Conservation (phyloP, 2,797 vertebrate genomes). For the Mormyrus proboscirostris region DNA sequence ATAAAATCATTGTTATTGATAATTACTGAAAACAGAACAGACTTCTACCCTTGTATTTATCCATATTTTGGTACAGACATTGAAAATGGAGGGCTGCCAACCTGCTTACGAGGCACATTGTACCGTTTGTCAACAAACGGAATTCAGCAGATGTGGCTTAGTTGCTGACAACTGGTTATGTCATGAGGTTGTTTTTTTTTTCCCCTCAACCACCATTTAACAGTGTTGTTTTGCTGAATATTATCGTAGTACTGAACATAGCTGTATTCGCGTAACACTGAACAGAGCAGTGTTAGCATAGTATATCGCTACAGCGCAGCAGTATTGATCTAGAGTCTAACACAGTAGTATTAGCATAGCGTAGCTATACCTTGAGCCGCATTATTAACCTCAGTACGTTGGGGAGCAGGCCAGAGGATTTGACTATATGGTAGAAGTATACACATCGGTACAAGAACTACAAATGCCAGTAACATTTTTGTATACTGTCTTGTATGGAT, state of each 20-base stretch:
- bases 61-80: constrained; percentile 13
- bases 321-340: not conserved
- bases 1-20: not conserved
- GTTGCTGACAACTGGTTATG: not conserved
- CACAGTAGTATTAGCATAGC: not conserved
- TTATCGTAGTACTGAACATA: not conserved
- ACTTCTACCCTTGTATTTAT: constrained; percentile 2
- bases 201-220: not conserved
- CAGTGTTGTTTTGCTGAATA: constrained; percentile 3
- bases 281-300: not conserved
- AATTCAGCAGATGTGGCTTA: constrained; percentile 5
- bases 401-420: not conserved
- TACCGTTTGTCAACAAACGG: constrained; percentile 1
- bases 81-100: not conserved
- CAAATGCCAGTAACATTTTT: not conserved
- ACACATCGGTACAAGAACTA: not conserved
- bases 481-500: not conserved
- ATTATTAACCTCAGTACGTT: not conserved
- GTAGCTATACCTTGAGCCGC: not conserved
- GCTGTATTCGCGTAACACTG: not conserved
- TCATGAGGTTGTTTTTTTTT: not conserved
- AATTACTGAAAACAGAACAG: constrained; percentile 4
- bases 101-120: not conserved
- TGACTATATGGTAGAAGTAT: not conserved
- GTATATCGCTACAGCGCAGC: not conserved